phyloP scores from a whole-genome alignment of 2,113 vertebrate species.

The Paedocypris sp. region DNA sequence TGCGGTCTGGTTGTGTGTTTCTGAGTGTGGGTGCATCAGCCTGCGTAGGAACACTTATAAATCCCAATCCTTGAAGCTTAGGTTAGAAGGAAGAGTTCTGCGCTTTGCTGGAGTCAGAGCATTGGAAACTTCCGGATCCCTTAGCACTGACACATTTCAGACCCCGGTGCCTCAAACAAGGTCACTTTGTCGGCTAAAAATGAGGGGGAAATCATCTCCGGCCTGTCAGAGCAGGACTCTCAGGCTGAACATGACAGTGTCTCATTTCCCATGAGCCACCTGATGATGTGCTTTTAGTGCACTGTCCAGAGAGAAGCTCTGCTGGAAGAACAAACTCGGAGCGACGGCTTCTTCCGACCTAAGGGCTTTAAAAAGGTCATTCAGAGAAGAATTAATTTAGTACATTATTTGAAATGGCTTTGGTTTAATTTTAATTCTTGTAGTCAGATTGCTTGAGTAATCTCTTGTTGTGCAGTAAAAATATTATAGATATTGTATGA shows the following conservation, averaged over 20 bases:
- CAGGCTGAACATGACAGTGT: slow-evolving; percentile 4
- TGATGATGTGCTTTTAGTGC: slow-evolving; percentile 15
- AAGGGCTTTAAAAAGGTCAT: no score
- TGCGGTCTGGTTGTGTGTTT: slow-evolving; percentile 11
- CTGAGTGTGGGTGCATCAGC: slow-evolving; percentile 8
- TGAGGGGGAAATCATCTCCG: slow-evolving; percentile 23
- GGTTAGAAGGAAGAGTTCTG: slow-evolving; percentile 3
- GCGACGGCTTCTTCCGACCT: slow-evolving; percentile 4
- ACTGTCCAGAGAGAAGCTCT: not conserved
- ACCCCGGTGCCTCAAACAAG: slow-evolving; percentile 17
- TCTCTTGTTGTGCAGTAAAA: no score
- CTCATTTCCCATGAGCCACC: slow-evolving; percentile 26
- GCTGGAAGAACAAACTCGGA: slow-evolving; percentile 1
- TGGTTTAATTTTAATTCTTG: no score
- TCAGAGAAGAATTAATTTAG: not conserved
- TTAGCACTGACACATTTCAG: slow-evolving; percentile 21
- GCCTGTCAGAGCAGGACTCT: slow-evolving; percentile 22
- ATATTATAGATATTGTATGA: no score
- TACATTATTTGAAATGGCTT: no score
- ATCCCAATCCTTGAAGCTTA: slow-evolving; percentile 29
- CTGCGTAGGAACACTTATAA: slow-evolving; percentile 33
- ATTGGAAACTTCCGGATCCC: slow-evolving; percentile 8
- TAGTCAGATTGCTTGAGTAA: no score
- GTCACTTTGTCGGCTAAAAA: slow-evolving; percentile 17
- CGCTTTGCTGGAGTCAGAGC: not conserved